Evolutionary conservation across 2,113 vertebrate genomes (phyloP).

Genomic region (Dromas ardeola): DNA sequence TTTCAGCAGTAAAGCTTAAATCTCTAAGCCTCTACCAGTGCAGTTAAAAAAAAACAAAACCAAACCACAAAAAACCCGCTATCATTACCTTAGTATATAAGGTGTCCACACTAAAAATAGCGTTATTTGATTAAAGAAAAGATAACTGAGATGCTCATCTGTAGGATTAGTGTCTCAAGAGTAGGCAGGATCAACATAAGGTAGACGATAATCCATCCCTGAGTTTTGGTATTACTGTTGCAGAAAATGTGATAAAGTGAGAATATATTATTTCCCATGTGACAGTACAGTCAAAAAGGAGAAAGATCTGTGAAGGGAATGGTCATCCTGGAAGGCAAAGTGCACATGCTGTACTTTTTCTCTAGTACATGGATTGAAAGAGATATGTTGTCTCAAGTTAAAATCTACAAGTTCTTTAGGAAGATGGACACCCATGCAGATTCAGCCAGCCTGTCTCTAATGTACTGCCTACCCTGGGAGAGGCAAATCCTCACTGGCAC

Average conservation of each 20-base stretch:
- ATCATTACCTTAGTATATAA: neutral
- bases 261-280: neutral
- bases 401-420: neutral
- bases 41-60: neutral
- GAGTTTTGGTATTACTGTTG: neutral
- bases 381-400: neutral
- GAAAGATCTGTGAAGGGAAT: neutral
- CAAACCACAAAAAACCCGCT: neutral
- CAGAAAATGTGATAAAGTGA: constrained; percentile 5
- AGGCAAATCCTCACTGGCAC: neutral
- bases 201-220: constrained; percentile 18
- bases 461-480: neutral
- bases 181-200: neutral
- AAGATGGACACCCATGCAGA: neutral
- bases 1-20: neutral
- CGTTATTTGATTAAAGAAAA: constrained; percentile 27
- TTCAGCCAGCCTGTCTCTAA: neutral
- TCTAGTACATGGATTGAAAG: neutral
- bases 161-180: constrained; percentile 14
- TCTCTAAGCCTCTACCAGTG: neutral
- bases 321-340: neutral
- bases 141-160: constrained; percentile 9
- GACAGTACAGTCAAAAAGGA: neutral
- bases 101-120: constrained; percentile 1
- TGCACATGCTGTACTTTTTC: neutral